phyloP scores from a whole-genome alignment of 2,888 invertebrate genomes.

The Glyphotaelius pellucidus region DNA sequence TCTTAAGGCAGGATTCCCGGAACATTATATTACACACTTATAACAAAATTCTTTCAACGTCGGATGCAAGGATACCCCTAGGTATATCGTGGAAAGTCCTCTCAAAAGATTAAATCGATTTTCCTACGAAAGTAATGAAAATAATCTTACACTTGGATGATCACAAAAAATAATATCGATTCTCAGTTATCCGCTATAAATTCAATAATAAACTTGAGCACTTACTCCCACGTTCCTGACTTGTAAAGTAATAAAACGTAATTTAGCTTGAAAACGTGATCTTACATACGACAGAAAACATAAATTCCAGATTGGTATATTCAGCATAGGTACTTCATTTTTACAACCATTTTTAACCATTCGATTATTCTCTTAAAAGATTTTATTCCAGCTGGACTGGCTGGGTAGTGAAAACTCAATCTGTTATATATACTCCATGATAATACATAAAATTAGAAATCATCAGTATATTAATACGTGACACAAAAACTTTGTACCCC shows the following conservation, averaged over 20 bases:
- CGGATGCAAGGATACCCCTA: background rate
- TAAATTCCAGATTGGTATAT: background rate
- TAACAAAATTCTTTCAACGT: background rate
- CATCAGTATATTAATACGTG: no score
- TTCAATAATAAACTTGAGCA: background rate
- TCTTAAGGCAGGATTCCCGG: no score
- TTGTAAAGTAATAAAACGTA: background rate
- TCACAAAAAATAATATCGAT: conserved; percentile 2
- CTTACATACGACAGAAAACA: background rate
- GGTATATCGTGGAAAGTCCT: background rate
- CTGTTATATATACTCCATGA: no score
- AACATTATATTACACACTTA: no score
- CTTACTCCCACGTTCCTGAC: background rate
- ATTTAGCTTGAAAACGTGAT: background rate
- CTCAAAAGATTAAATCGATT: background rate
- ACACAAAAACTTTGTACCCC: no score
- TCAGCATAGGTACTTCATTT: background rate
- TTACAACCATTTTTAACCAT: background rate
- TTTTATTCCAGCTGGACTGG: no score
- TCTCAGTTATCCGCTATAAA: background rate
- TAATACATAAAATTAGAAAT: no score
- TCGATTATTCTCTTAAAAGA: no score
- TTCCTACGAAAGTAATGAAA: background rate
- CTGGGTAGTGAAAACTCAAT: no score
- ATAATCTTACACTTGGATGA: background rate